phyloP scores from a whole-genome alignment of 2,113 vertebrate species.

The Archocentrus centrarchus region DNA sequence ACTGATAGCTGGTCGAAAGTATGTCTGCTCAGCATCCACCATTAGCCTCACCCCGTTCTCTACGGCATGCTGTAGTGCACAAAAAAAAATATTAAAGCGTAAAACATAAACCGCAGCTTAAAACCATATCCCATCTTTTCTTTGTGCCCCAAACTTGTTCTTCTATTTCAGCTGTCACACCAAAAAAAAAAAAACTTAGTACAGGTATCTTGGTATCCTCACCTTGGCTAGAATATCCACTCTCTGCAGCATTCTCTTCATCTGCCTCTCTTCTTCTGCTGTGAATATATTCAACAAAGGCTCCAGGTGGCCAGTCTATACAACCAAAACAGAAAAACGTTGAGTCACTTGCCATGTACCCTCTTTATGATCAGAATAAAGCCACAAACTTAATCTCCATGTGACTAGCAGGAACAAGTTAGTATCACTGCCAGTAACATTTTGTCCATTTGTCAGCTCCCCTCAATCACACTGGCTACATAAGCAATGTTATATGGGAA shows the following conservation, averaged over 20 bases:
- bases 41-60: slow-evolving; percentile 88
- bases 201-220: background rate
- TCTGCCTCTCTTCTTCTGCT: slow-evolving; percentile 90
- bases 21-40: slow-evolving; percentile 95
- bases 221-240: slow-evolving; percentile 91
- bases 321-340: slow-evolving; percentile 14
- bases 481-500: background rate
- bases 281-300: slow-evolving; percentile 87
- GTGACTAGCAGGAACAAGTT: background rate
- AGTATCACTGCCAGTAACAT: background rate
- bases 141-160: background rate
- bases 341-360: background rate
- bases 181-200: too few relatives aligned
- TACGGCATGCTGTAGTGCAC: slow-evolving; percentile 82
- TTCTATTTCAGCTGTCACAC: too few relatives aligned
- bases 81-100: background rate
- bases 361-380: background rate
- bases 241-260: slow-evolving; percentile 93
- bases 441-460: slow-evolving; percentile 12
- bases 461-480: background rate
- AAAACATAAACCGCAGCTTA: background rate
- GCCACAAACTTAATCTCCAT: background rate
- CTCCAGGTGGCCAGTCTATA: slow-evolving; percentile 89
- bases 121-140: background rate
- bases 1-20: slow-evolving; percentile 96